Conservation (phyloP, 2,797 vertebrate species). For the Notolepis coatsorum region DNA sequence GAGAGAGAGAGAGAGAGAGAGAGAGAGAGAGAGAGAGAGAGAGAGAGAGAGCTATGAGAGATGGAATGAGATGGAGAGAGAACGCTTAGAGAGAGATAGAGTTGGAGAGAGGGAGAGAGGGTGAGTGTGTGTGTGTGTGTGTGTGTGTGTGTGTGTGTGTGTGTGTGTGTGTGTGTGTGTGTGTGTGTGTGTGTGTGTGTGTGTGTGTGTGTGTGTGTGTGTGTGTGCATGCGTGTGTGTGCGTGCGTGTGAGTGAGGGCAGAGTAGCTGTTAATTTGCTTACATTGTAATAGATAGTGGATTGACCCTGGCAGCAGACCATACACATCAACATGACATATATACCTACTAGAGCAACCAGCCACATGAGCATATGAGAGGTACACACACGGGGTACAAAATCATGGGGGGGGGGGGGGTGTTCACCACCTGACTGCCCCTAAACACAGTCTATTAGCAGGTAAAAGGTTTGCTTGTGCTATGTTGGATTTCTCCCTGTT, state of each 20-base stretch:
- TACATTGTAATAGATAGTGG: slow-evolving; percentile 55
- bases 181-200: background rate
- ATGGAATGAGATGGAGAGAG: background rate
- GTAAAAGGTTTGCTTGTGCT: too few relatives aligned
- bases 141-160: too few relatives aligned
- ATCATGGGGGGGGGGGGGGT: too few relatives aligned
- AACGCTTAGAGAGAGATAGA: background rate
- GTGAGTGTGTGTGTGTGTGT: background rate
- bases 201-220: background rate
- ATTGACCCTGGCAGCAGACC: slow-evolving; percentile 49
- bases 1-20: background rate
- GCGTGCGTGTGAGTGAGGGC: slow-evolving; percentile 6
- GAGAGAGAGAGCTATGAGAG: background rate
- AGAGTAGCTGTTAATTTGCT: slow-evolving; percentile 60
- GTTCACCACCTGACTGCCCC: too few relatives aligned
- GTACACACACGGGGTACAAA: too few relatives aligned
- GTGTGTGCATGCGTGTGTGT: background rate
- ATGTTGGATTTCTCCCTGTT: too few relatives aligned
- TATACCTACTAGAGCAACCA: slow-evolving; percentile 26
- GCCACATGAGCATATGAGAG: slow-evolving; percentile 32
- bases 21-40: background rate
- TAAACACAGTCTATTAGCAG: too few relatives aligned
- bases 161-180: background rate
- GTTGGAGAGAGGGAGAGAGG: background rate
- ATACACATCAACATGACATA: slow-evolving; percentile 50